Evolutionary conservation across 2,113 vertebrate genomes (phyloP), one percentile per base, ranked within the genome.

Genomic region (Porphyrio hochstetteri): DNA sequence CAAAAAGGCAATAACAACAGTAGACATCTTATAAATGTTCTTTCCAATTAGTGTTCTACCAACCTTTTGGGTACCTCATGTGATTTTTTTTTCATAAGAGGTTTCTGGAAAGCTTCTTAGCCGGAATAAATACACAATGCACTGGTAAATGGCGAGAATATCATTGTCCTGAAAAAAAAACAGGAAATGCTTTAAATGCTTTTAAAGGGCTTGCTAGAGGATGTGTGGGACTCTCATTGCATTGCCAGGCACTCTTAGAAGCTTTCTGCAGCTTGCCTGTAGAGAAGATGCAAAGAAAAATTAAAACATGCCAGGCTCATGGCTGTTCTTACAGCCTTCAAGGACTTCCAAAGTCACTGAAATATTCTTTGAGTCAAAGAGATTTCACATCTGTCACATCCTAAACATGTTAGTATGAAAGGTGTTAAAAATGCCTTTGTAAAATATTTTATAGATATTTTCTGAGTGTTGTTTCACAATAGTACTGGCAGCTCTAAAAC

Each of bases 341-440:
- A 92, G 80, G 91, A 81, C 60, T 95, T 88, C 31, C 72, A 86
- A 83, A 44, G 4, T 59, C 82, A 70, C 36, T 67, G 71, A 57
- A 88, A 70, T 57, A n/a, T 12, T 77, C 75, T 94, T 91, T 74
- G 68, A 92, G 88, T 95, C 90, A 93, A 92, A 93, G 52, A 90
- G 60, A 90, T 92, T 96, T 97, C 76, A 83, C 76, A 83, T 86
- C 68, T 93, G 64, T 95, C 86, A 86, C 38, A 77, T 63, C 11
- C 36, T 70, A 74, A 95, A 86, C 23, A 78, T 93, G 88, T 88
- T 90, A 78, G 50, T 94, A 84, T 87, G 81, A 95, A 96, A 92
- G 46, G 82, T 95, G 82, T 86, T 88, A 81, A 93, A 94, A 93
- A 88, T 57, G 69, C 24, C 60, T 83, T 86, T 78, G 56, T 56